Conservation (phyloP, 2,797 vertebrate genomes). For the Telmatherina bonti region DNA sequence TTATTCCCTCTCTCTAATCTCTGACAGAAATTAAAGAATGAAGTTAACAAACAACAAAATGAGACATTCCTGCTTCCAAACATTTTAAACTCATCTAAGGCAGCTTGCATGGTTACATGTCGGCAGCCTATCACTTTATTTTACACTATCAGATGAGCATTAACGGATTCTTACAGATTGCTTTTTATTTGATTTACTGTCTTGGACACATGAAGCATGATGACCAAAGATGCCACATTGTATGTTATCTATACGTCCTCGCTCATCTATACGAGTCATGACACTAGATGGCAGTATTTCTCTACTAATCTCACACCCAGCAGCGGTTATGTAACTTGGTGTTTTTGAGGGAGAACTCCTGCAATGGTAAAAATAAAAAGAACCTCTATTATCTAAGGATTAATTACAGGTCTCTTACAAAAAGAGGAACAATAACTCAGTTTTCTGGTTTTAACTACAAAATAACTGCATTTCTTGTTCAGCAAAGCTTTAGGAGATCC, state of each 20-base stretch:
- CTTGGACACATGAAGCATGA: neutral
- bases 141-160: neutral
- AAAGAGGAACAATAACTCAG: neutral
- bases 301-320: neutral
- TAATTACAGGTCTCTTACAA: neutral
- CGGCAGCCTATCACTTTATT: neutral
- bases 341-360: slow-evolving; percentile 36
- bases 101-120: too few species aligned
- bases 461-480: neutral
- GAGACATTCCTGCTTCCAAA: neutral
- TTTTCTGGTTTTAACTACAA: neutral
- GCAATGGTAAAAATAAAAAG: slow-evolving; percentile 37
- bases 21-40: neutral
- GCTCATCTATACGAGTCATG: neutral
- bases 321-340: slow-evolving; percentile 44
- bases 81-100: neutral
- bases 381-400: slow-evolving; percentile 33
- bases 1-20: neutral
- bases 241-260: too few species aligned
- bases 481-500: slow-evolving; percentile 8
- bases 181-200: neutral
- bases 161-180: neutral
- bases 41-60: neutral
- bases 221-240: too few species aligned
- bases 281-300: slow-evolving; percentile 58